Base-by-base conservation (phyloP, 2,797 vertebrate genomes). In the Enteromius argenteus region DNA sequence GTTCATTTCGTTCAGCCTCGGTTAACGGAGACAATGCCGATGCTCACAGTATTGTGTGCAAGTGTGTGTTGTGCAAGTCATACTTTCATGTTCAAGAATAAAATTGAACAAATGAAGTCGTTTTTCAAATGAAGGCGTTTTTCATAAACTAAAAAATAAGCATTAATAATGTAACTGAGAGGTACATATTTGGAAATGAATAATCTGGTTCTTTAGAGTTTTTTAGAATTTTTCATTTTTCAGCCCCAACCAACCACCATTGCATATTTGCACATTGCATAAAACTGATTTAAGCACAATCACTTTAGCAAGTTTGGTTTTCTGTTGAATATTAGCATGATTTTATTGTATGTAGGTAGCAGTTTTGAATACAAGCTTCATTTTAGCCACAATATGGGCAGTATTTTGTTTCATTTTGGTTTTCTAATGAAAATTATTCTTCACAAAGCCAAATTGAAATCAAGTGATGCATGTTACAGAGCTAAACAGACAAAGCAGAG, bases 61-160 rank as follows among this genome's bases (percentile, higher is more conserved):
- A 60, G 19, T 72, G 53, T 46, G 53, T 37, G 46, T 8, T 60
- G 11, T 60, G 69, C 27, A 66, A 74, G 44, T 27, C n/a, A 64
- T 73, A 64, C 37, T 69, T 64, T 66, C 80, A 82, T 64, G 44
- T 51, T 51, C 21, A 66, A 51, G 15, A 64, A 37, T 74, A 39
- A 74, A 82, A 74, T 82, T 64, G 71, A 74, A 82, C 58, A 82
- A 82, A 74, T 37, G 32, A 82, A 27, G 27, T 27, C 27, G 27
- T 27, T 27, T 27, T 27, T 27, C 27, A 27, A 27, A 27, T 27
- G 27, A 27, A 27, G 27, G 27, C 27, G 27, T 27, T 27, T 27
- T 27, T 27, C 27, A 27, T 27, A 27, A 27, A 27, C 27, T 27
- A 27, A 27, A 27, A 27, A 58, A 46, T 30, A 42, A 71, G 11